A percentile compares a stretch with the other conserved stretches of the same genome.
Evolutionary conservation across 2,113 vertebrate species (phyloP).

Genomic region (Aspidoscelis tigris): DNA sequence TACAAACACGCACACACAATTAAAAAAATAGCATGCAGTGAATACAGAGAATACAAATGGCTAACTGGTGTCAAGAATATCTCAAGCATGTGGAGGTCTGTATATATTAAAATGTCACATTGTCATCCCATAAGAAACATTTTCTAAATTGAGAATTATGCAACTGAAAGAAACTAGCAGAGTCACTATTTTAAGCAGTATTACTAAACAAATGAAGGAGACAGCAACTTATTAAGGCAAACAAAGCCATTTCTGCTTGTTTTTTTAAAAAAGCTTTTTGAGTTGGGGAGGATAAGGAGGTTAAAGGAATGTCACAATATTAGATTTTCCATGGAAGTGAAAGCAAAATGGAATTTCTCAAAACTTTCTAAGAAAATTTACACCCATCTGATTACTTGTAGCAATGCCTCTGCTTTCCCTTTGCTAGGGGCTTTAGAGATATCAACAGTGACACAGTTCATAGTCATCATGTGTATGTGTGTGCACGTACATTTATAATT

Average conservation of each 20-base stretch:
- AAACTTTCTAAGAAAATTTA: background rate
- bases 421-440: background rate
- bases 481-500: slow-evolving; percentile 34
- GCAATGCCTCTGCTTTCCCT: background rate
- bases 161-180: slow-evolving; percentile 15
- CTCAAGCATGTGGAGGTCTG: background rate
- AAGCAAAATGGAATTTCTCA: background rate
- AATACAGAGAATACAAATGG: too few species aligned
- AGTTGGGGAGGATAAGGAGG: rapidly evolving
- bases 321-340: too few species aligned
- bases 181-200: background rate
- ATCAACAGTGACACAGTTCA: rapidly evolving
- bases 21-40: too few species aligned
- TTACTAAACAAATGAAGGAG: background rate
- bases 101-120: background rate
- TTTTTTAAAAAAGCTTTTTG: rapidly evolving
- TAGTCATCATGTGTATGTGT: background rate
- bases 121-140: background rate
- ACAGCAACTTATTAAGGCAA: background rate
- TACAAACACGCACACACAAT: too few species aligned
- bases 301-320: background rate
- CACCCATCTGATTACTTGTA: slow-evolving; percentile 3
- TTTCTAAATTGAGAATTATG: slow-evolving; percentile 33
- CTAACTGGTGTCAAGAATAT: background rate
- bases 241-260: background rate